Base-by-base conservation (phyloP, 2,113 vertebrate genomes). In the Pelusios castaneus region DNA sequence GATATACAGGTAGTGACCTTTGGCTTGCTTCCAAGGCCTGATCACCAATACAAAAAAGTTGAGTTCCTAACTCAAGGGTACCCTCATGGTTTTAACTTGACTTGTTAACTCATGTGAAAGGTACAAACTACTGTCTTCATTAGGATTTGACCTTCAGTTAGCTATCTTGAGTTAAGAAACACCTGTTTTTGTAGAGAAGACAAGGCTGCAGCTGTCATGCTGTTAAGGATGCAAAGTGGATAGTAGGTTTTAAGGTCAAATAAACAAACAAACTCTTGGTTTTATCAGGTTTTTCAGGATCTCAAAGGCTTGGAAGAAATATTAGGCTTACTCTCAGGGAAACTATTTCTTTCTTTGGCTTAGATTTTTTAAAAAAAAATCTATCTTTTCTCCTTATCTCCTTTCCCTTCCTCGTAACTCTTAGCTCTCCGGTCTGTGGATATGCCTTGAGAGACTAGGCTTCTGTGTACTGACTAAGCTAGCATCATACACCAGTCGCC, bases 391-490 rank as follows among this genome's bases (percentile, higher is more conserved):
- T 91, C 92, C 86, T 91, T 96, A 85, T 92, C 88, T 92, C 93
- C 89, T 92, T 96, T 96, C 56, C 85, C 63, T 84, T 91, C 91
- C 89, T 89, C 96, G 55, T 93, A 97, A 94, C 92, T 96, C 92
- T 92, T 95, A 90, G 76, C 88, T 96, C 92, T 96, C 96, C 96
- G 94, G 95, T 96, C 94, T 96, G 76, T 70, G 25, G 94, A 87
- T 38, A 91, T 76, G 83, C 92, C 85, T 92, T 94, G 85, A 85
- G 82, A 95, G 55, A 92, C 76, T 92, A 83, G 80, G 92, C 89
- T 95, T 82, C 97, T 94, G 38, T 63, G 88, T 91, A 95, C 92
- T 96, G 14, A n/a, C 34, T 67, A 67, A 67, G 63, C 34, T 67
- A 67, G 34, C 34, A 67, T n/a, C 38, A 16, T 67, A n/a, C 38